These are phyloP conservation scores for Seira sanloemensis DNA, from an alignment of 2,888 invertebrate species.

Conservation along the genomic window DNA sequence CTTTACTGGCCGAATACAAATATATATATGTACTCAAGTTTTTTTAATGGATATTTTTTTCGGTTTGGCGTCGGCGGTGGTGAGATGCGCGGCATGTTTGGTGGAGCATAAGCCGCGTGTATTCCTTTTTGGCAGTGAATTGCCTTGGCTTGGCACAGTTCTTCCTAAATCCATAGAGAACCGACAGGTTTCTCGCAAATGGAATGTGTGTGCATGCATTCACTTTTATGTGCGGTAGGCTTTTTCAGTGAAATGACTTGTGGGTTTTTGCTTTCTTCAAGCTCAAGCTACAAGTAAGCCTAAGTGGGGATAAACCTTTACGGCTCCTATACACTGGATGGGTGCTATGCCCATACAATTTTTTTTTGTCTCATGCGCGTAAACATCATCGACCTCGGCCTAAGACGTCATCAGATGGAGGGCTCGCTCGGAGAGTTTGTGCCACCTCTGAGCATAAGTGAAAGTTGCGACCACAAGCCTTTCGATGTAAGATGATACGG, in stretches of 20 bases:
- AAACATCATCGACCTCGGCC: conserved; percentile 58
- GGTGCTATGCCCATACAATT: conserved; percentile 17
- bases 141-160: conserved; percentile 27
- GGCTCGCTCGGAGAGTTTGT: too few species aligned
- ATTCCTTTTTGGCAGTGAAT: conserved; percentile 42
- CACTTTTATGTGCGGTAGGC: conserved; percentile 27
- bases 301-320: background rate
- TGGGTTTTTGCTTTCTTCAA: conserved; percentile 7
- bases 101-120: conserved; percentile 26
- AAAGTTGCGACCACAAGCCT: too few species aligned
- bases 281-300: background rate
- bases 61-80: background rate
- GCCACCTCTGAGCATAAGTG: too few species aligned
- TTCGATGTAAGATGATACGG: too few species aligned
- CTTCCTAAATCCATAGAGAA: conserved; percentile 46
- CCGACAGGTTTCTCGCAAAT: conserved; percentile 50
- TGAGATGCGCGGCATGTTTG: background rate
- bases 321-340: background rate
- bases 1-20: background rate
- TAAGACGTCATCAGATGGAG: conserved; percentile 61
- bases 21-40: too few species aligned
- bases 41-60: conserved; percentile 1
- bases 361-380: conserved; percentile 55
- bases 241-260: conserved; percentile 46
- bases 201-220: conserved; percentile 26